Percentiles rank a stretch among this genome's conserved stretches.
Evolutionary conservation across 2,797 vertebrate genomes (phyloP).

Genomic region (Remorina albescens): DNA sequence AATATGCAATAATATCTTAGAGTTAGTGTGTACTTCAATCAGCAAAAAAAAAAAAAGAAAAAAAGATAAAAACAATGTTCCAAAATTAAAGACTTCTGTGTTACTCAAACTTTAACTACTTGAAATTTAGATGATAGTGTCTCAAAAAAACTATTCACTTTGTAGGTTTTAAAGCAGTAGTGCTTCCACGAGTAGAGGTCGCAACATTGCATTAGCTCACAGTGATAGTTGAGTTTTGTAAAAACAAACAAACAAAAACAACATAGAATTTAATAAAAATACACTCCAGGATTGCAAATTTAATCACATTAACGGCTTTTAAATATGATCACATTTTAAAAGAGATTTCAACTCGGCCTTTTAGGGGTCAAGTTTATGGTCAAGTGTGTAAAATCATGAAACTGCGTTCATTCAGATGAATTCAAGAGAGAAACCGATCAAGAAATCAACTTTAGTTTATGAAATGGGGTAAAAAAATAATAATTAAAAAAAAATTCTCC

Average conservation of each 20-base stretch:
- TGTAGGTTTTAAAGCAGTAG: constrained; percentile 14
- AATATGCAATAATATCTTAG: constrained; percentile 13
- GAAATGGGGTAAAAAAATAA: too few relatives aligned
- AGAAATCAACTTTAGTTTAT: too few relatives aligned
- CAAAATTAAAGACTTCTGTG: constrained; percentile 12
- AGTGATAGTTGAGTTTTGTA: constrained; percentile 63
- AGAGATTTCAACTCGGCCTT: constrained; percentile 29
- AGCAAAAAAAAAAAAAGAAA: too few relatives aligned
- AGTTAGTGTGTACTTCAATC: constrained; percentile 32
- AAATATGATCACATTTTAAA: constrained; percentile 60
- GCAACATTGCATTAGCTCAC: constrained; percentile 50
- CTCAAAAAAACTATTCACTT: constrained; percentile 3
- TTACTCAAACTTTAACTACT: constrained; percentile 22
- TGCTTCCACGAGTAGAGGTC: constrained; percentile 28
- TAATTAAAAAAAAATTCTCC: neutral
- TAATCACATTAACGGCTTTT: constrained; percentile 60
- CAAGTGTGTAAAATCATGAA: neutral
- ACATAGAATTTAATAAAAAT: constrained; percentile 40
- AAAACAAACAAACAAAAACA: constrained; percentile 29
- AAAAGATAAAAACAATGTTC: constrained; percentile 30
- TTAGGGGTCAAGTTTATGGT: constrained; percentile 27
- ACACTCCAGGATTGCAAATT: constrained; percentile 46
- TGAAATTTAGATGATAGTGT: constrained; percentile 1
- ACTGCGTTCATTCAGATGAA: constrained; percentile 20
- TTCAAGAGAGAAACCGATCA: neutral